A percentile compares a stretch with the other conserved stretches of the same genome.
phyloP scores from a whole-genome alignment of 2,113 vertebrate species.

The Phodopus roborovskii region DNA sequence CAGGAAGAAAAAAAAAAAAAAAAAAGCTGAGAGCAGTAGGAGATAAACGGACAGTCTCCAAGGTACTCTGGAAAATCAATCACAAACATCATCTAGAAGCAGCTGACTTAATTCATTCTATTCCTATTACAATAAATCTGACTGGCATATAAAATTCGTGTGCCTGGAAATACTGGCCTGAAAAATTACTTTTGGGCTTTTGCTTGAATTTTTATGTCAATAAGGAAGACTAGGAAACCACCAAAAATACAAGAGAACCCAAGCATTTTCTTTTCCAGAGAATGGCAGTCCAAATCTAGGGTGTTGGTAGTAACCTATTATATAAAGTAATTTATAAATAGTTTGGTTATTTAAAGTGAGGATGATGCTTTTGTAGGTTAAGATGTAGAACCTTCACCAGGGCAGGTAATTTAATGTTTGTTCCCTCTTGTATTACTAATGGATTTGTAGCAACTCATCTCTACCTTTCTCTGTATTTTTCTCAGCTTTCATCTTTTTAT shows the following conservation, averaged over 20 bases:
- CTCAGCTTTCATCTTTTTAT: background rate
- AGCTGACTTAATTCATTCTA: conserved; percentile 78
- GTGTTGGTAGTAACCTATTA: conserved; percentile 46
- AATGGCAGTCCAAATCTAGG: conserved; percentile 41
- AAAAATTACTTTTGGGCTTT: conserved; percentile 79
- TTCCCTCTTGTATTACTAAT: background rate
- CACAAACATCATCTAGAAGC: conserved; percentile 71
- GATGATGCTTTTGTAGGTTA: conserved; percentile 42
- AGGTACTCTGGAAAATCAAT: conserved; percentile 83
- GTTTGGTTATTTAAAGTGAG: conserved; percentile 44
- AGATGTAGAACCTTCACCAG: conserved; percentile 13
- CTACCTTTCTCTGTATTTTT: conserved; percentile 39
- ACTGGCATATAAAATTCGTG: conserved; percentile 78
- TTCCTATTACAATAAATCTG: conserved; percentile 80
- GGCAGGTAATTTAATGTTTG: background rate
- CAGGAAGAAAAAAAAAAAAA: conserved; percentile 73
- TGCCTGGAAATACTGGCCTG: conserved; percentile 80
- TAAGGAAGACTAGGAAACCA: conserved; percentile 72
- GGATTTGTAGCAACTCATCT: background rate
- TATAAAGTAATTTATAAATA: conserved; percentile 53
- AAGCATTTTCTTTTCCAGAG: conserved; percentile 67
- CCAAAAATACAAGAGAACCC: conserved; percentile 44
- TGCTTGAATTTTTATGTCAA: conserved; percentile 29
- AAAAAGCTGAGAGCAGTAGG: conserved; percentile 78
- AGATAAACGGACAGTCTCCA: conserved; percentile 74